Evolutionary conservation across 2,797 vertebrate species (phyloP).

Genomic region (Salarias fasciatus): DNA sequence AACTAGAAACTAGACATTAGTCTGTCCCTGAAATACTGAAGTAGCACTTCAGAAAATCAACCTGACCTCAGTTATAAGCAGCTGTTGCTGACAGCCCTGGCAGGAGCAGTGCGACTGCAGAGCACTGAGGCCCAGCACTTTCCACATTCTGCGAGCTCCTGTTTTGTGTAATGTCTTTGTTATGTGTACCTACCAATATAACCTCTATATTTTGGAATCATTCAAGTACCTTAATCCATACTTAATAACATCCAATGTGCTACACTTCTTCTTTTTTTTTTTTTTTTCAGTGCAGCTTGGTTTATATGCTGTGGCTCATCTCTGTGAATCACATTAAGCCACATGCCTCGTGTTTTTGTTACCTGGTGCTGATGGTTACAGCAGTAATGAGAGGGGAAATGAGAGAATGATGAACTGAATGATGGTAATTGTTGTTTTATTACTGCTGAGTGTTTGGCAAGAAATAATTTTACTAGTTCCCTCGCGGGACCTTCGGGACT

Average conservation of each 20-base stretch:
- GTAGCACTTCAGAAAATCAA: background rate
- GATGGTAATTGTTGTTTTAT: slow-evolving; percentile 72
- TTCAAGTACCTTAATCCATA: background rate
- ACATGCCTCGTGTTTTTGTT: slow-evolving; percentile 57
- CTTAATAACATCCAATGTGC: slow-evolving; percentile 20
- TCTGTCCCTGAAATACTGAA: slow-evolving; percentile 4
- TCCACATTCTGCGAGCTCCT: slow-evolving; percentile 6
- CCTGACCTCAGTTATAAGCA: slow-evolving; percentile 11
- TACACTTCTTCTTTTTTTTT: slow-evolving; percentile 29
- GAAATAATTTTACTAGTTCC: slow-evolving; percentile 50
- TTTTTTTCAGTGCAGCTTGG: slow-evolving; percentile 29
- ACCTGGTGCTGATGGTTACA: slow-evolving; percentile 65
- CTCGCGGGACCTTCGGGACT: slow-evolving; percentile 33
- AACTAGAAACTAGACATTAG: background rate
- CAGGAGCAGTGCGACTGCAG: slow-evolving; percentile 5
- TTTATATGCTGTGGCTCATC: slow-evolving; percentile 18
- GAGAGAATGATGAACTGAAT: slow-evolving; percentile 67
- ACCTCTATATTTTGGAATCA: slow-evolving; percentile 16
- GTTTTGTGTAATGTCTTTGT: slow-evolving; percentile 19
- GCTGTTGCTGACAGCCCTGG: slow-evolving; percentile 9
- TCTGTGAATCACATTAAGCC: slow-evolving; percentile 62
- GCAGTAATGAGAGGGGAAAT: slow-evolving; percentile 66
- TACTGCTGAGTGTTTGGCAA: slow-evolving; percentile 62
- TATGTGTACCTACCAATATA: slow-evolving; percentile 5
- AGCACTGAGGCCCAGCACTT: background rate